Percentiles rank a stretch among this genome's conserved stretches.
phyloP scores from a whole-genome alignment of 2,113 vertebrate species.

The Myotis davidii region DNA sequence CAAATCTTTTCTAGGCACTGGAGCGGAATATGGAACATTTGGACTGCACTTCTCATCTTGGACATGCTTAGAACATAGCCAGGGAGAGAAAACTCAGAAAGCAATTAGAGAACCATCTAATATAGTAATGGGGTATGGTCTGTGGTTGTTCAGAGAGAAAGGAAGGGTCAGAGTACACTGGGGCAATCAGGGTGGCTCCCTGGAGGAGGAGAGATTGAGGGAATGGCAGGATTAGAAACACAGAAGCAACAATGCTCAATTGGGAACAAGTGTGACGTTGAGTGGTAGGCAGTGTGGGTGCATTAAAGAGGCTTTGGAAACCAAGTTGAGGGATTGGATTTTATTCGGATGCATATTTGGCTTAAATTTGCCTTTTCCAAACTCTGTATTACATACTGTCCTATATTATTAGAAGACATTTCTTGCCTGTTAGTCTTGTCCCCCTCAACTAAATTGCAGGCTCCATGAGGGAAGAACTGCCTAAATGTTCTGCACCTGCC shows the following conservation, averaged over 20 bases:
- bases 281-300: neutral
- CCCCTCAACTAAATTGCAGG: neutral
- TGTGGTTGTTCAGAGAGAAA: neutral
- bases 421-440: neutral
- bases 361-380: neutral
- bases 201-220: neutral
- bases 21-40: neutral
- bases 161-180: neutral
- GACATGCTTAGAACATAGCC: neutral
- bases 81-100: neutral
- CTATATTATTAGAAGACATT: neutral
- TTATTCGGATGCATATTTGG: neutral
- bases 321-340: neutral
- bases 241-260: neutral
- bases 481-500: neutral
- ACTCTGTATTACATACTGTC: neutral
- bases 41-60: neutral
- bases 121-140: neutral
- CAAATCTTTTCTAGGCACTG: neutral
- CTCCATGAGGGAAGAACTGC: neutral
- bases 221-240: neutral
- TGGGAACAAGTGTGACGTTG: neutral
- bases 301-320: neutral
- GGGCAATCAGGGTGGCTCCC: neutral
- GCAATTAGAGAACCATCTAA: neutral